Conservation (phyloP, 2,888 invertebrate species). For the Volucella inflata region DNA sequence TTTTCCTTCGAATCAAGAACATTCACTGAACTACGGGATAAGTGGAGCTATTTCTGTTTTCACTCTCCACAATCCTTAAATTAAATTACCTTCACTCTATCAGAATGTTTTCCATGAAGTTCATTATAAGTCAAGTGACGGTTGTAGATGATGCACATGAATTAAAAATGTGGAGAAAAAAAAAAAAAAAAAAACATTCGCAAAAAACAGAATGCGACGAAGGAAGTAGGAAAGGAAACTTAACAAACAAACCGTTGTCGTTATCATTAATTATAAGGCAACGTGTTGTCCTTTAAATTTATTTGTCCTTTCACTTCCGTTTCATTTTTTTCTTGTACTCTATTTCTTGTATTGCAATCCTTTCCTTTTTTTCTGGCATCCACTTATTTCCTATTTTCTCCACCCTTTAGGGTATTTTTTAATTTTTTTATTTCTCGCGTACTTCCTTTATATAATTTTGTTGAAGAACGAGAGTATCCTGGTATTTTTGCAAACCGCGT, state of each 20-base stretch:
- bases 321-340: background rate
- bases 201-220: constrained; percentile 1
- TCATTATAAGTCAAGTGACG: constrained; percentile 31
- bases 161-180: background rate
- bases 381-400: constrained; percentile 1
- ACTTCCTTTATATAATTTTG: constrained; percentile 9
- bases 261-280: constrained; percentile 68
- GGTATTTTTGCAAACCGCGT: constrained; percentile 13
- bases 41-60: background rate
- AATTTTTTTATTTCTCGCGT: background rate
- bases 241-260: constrained; percentile 33
- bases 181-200: background rate
- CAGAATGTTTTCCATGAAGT: background rate
- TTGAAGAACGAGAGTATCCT: constrained; percentile 3
- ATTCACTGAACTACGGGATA: too few species aligned
- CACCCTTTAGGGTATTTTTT: background rate
- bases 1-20: background rate
- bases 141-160: constrained; percentile 6
- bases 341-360: background rate
- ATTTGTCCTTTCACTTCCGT: constrained; percentile 14
- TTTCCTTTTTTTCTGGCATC: background rate
- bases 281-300: constrained; percentile 57
- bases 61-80: constrained; percentile 28
- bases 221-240: background rate
- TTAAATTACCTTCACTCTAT: constrained; percentile 60